Conservation (phyloP, 2,113 vertebrate genomes). For the Nibea coibor region DNA sequence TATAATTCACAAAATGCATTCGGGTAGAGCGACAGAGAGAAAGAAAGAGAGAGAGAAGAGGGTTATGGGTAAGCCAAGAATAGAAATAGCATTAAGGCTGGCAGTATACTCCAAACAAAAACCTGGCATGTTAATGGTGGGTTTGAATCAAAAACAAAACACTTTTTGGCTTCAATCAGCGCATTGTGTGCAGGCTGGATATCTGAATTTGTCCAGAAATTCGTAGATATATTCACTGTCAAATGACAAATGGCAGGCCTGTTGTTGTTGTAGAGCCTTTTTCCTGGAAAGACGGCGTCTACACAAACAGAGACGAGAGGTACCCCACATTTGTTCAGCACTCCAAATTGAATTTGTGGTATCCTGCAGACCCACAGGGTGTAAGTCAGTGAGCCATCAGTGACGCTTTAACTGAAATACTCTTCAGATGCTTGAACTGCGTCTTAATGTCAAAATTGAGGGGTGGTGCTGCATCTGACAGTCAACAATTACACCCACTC, state of each 20-base stretch:
- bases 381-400: neutral
- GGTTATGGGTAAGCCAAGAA: neutral
- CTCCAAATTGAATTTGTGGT: neutral
- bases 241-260: neutral
- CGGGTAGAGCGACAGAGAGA: neutral
- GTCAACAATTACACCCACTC: neutral
- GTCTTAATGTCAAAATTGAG: neutral
- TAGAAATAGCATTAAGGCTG: neutral
- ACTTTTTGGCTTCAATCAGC: neutral
- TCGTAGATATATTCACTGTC: neutral
- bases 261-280: no score
- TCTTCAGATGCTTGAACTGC: neutral
- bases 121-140: neutral
- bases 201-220: neutral
- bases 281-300: neutral
- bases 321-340: neutral
- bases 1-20: neutral
- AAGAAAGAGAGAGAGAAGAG: neutral
- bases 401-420: neutral
- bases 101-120: neutral
- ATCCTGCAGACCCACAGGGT: neutral
- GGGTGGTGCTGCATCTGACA: neutral
- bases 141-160: neutral
- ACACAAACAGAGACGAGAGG: neutral
- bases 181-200: neutral